These are phyloP conservation scores for Neopipo cinnamomea DNA, from an alignment of 2,113 vertebrate species.

Conservation along the genomic window DNA sequence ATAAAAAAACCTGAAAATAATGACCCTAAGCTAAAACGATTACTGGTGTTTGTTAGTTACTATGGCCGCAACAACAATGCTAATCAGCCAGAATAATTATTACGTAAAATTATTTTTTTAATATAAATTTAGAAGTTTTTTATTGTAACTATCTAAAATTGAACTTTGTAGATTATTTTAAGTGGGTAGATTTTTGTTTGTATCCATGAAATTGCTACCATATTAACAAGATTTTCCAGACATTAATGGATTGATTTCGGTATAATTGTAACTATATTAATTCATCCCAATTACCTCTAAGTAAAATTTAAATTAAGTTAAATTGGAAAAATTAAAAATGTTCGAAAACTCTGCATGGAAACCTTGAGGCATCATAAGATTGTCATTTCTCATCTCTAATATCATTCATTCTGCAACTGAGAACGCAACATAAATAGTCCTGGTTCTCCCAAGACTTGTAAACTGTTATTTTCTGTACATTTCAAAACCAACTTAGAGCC, in stretches of 20 bases:
- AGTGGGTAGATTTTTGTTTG: slow-evolving; percentile 69
- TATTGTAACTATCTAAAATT: slow-evolving; percentile 65
- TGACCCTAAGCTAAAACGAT: background rate
- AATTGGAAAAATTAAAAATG: slow-evolving; percentile 81
- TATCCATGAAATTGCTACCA: slow-evolving; percentile 72
- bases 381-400: slow-evolving; percentile 61
- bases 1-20: background rate
- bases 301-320: slow-evolving; percentile 82
- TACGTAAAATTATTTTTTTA: background rate
- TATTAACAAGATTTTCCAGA: slow-evolving; percentile 77
- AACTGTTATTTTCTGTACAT: slow-evolving; percentile 4
- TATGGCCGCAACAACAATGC: background rate
- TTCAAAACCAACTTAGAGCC: background rate
- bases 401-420: slow-evolving; percentile 10
- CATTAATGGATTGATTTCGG: slow-evolving; percentile 78
- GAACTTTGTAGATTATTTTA: slow-evolving; percentile 53
- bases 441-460: background rate
- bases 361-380: slow-evolving; percentile 68
- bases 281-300: slow-evolving; percentile 81
- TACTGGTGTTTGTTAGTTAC: background rate
- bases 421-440: background rate
- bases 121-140: background rate
- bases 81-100: background rate
- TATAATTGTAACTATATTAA: slow-evolving; percentile 80
- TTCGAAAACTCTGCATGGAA: slow-evolving; percentile 70